Percentiles rank a stretch among this genome's conserved stretches.
Evolutionary conservation across 2,888 invertebrate genomes (phyloP).

Genomic region (Elysia crispata): DNA sequence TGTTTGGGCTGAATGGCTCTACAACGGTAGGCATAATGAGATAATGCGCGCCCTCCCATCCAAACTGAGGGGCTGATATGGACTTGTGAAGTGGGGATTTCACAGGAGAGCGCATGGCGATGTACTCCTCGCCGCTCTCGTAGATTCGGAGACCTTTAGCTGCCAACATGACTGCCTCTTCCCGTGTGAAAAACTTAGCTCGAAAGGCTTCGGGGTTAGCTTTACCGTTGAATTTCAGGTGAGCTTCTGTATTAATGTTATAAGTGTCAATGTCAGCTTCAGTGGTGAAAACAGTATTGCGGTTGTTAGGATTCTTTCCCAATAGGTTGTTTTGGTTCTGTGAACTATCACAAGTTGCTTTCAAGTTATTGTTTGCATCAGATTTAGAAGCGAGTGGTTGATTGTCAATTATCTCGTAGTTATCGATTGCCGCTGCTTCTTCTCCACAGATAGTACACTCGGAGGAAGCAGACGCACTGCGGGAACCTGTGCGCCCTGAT

Average conservation of each 20-base stretch:
- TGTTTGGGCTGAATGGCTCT: slow-evolving; percentile 2
- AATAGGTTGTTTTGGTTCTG: too few species aligned
- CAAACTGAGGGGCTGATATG: slow-evolving; percentile 23
- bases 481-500: not conserved
- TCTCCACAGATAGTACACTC: not conserved
- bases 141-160: slow-evolving; percentile 44
- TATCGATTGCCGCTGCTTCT: not conserved
- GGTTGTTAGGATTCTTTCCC: not conserved
- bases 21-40: slow-evolving; percentile 43
- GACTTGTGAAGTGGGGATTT: slow-evolving; percentile 24
- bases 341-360: too few species aligned
- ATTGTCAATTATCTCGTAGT: too few species aligned
- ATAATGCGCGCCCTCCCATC: slow-evolving; percentile 41
- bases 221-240: not conserved
- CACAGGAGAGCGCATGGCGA: not conserved
- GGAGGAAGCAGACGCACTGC: not conserved
- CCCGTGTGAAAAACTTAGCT: not conserved
- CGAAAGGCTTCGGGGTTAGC: not conserved
- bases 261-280: not conserved
- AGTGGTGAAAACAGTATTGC: not conserved
- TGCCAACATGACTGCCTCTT: slow-evolving; percentile 37
- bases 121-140: slow-evolving; percentile 29
- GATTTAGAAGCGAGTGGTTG: too few species aligned
- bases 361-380: too few species aligned
- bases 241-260: not conserved